Conservation (phyloP, 2,888 invertebrate genomes). For the Xestobium rufovillosum region DNA sequence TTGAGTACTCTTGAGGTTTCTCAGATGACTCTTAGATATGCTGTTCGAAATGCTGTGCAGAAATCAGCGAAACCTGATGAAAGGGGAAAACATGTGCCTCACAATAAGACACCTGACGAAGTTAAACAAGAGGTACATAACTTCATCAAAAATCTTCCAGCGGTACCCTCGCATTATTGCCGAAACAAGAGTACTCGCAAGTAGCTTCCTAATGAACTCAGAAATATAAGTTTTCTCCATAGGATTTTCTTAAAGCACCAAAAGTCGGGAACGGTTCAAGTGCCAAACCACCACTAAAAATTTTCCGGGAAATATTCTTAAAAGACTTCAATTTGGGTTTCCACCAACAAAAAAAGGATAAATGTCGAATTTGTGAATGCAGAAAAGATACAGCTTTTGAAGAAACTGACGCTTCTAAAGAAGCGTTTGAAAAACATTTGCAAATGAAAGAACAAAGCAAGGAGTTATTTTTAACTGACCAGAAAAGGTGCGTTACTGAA, state of each 20-base stretch:
- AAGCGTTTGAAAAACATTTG: conserved; percentile 6
- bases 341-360: conserved; percentile 16
- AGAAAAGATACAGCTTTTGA: conserved; percentile 9
- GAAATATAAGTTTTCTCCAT: conserved; percentile 18
- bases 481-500: too few species aligned
- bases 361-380: conserved; percentile 6
- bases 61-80: conserved; percentile 10
- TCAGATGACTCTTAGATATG: conserved; percentile 11
- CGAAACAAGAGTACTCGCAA: conserved; percentile 11
- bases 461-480: conserved; percentile 9
- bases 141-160: conserved; percentile 16
- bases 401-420: conserved; percentile 9
- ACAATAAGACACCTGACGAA: conserved; percentile 10
- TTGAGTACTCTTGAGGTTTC: conserved; percentile 12
- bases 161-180: conserved; percentile 16
- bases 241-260: conserved; percentile 14
- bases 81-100: conserved; percentile 8
- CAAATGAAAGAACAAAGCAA: conserved; percentile 9
- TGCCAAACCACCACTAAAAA: conserved; percentile 8
- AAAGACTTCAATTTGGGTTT: conserved; percentile 21
- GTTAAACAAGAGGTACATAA: conserved; percentile 14
- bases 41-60: conserved; percentile 4
- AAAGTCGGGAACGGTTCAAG: conserved; percentile 2
- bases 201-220: conserved; percentile 15
- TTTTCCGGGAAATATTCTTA: conserved; percentile 17